Evolutionary conservation across 2,797 vertebrate species (phyloP), one percentile per base, ranked within the genome.

Genomic region (Cichlasoma orientale): DNA sequence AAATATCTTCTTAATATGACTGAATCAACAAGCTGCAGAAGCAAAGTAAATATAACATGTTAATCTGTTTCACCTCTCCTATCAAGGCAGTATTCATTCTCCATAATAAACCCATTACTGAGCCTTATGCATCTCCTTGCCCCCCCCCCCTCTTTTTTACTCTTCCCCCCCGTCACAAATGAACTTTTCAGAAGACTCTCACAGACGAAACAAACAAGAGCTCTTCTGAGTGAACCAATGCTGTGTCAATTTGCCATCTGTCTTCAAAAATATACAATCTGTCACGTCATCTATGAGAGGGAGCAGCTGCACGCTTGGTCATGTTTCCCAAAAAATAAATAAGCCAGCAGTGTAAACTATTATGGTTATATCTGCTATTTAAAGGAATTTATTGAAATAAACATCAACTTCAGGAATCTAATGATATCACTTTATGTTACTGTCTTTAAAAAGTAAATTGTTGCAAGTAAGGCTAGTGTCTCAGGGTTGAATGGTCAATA

Each of bases 171-270:
- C 18, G 14, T 29, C 19, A 7, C 56, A 52, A 79, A 84, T 75
- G 79, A 74, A 75, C 1, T 2, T 25, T 57, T 86, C 23, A 82
- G 16, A 74, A 82, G 81, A 75, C 61, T 72, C 61, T 72, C 31
- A 23, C 25, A 27, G 14, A 70, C 50, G 52, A 55, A 78, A 78
- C 25, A 75, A 79, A 80, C 16, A 61, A 80, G 14, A 79, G 23
- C 71, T 75, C 87, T 82, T 77, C 18, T 50, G 50, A 68, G 63
- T 68, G 61, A 25, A 50, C 61, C 53, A 72, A 79, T 70, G 79
- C 57, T 69, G 72, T 83, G 84, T 84, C 79, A 78, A 77, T 82
- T 77, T 82, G n/a, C 77, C 86, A 89, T 89, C 86, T 85, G 79
- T 79, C 47, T 72, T 29, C 27, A 57, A 53, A 82, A 75, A 78